A percentile compares a stretch with the other conserved stretches of the same genome.
phyloP scores from a whole-genome alignment of 2,797 vertebrate genomes.

The Poecilia gillii region DNA sequence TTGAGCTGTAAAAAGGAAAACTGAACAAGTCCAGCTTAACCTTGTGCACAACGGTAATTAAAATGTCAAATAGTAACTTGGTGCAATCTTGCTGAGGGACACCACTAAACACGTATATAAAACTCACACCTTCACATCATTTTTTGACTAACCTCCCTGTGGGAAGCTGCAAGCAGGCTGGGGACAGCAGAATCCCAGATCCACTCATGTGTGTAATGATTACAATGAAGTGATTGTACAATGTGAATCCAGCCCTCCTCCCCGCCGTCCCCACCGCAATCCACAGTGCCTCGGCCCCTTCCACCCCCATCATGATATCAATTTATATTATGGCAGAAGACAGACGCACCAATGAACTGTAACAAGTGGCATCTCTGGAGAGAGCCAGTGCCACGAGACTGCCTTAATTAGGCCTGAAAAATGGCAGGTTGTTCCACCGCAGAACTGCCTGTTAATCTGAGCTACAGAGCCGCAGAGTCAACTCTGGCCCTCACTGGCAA shows the following conservation, averaged over 20 bases:
- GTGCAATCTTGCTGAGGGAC: not conserved
- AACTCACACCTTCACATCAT: not conserved
- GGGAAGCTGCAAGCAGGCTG: constrained; percentile 47
- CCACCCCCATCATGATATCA: constrained; percentile 75
- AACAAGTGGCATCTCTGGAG: constrained; percentile 75
- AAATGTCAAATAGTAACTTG: not conserved
- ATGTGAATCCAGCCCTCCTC: constrained; percentile 35
- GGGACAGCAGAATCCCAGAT: constrained; percentile 59
- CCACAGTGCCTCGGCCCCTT: constrained; percentile 44
- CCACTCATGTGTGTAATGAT: constrained; percentile 74
- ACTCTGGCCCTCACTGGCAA: constrained; percentile 59
- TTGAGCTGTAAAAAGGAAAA: not conserved
- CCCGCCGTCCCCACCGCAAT: constrained; percentile 5
- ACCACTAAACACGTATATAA: not conserved
- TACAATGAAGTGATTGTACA: constrained; percentile 68
- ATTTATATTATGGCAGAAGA: constrained; percentile 81
- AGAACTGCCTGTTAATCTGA: constrained; percentile 68
- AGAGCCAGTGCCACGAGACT: constrained; percentile 63
- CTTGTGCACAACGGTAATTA: not conserved
- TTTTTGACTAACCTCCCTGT: not conserved
- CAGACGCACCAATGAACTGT: constrained; percentile 77
- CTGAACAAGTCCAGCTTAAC: not conserved
- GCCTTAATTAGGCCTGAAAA: constrained; percentile 80
- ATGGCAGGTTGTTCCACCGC: constrained; percentile 75
- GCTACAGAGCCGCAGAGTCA: constrained; percentile 54